Evolutionary conservation across 2,888 invertebrate species (phyloP).

Genomic region (Hypsopygia costalis): DNA sequence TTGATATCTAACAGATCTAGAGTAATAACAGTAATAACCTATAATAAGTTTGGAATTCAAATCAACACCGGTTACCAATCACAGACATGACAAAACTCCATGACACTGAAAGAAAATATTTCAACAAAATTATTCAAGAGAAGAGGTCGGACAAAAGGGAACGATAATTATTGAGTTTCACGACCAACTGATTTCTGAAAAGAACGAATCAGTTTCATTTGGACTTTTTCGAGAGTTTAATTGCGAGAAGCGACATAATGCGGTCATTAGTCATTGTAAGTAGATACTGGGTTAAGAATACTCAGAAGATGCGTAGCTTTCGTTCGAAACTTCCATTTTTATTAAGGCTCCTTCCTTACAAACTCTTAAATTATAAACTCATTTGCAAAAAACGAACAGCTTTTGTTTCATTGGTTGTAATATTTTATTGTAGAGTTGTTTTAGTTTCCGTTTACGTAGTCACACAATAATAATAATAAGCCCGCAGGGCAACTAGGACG

Average conservation of each 20-base stretch:
- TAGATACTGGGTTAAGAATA: constrained; percentile 9
- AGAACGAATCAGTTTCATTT: constrained; percentile 28
- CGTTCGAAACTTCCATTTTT: not conserved
- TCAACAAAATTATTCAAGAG: constrained; percentile 15
- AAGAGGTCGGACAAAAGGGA: constrained; percentile 21
- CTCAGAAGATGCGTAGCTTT: not conserved
- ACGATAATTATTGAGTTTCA: constrained; percentile 29
- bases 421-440: too few species aligned
- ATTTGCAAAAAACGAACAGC: too few species aligned
- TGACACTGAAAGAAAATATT: constrained; percentile 1
- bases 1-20: too few species aligned
- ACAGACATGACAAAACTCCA: not conserved
- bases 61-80: not conserved
- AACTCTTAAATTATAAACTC: not conserved
- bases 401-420: too few species aligned
- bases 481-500: too few species aligned
- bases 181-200: constrained; percentile 25
- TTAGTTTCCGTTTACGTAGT: too few species aligned
- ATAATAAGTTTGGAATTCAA: not conserved
- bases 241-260: constrained; percentile 24
- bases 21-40: too few species aligned
- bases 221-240: constrained; percentile 24
- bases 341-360: not conserved
- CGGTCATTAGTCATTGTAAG: constrained; percentile 17
- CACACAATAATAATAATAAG: too few species aligned